These are phyloP conservation scores for Paramuricea clavata DNA, from an alignment of 92 coral and sea anemone genomes.

Conservation along the genomic window DNA sequence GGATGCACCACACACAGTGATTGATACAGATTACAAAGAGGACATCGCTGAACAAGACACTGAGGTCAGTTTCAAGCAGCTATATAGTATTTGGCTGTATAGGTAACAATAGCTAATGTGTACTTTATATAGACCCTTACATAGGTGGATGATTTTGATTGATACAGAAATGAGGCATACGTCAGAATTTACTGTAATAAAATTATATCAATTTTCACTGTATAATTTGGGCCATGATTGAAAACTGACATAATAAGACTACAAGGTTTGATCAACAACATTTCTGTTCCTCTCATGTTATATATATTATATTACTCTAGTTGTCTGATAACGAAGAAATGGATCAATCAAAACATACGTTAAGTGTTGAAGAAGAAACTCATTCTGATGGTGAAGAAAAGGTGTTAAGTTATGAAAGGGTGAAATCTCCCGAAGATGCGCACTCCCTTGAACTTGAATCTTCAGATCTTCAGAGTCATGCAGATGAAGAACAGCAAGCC, in stretches of 20 bases:
- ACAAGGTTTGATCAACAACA: too few species aligned
- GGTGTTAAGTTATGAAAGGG: background rate
- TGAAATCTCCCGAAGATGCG: background rate
- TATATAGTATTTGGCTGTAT: too few species aligned
- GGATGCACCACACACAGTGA: conserved; percentile 58
- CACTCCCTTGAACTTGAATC: background rate
- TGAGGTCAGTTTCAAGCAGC: background rate
- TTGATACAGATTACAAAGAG: conserved; percentile 6
- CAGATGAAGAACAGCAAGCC: background rate
- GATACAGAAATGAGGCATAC: too few species aligned
- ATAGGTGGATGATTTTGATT: too few species aligned
- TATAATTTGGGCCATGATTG: too few species aligned
- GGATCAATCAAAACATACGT: background rate
- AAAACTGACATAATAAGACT: too few species aligned
- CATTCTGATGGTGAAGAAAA: background rate
- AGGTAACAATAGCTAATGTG: too few species aligned
- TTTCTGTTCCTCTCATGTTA: too few species aligned
- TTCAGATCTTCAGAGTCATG: background rate
- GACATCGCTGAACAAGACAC: background rate
- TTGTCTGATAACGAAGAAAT: background rate
- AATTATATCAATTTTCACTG: too few species aligned
- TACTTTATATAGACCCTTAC: too few species aligned
- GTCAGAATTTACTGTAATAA: too few species aligned
- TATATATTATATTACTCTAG: background rate
- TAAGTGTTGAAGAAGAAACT: background rate